Percentiles rank a stretch among this genome's conserved stretches.
Conservation (phyloP, 2,888 invertebrate genomes). For the Drosophila histrio region DNA sequence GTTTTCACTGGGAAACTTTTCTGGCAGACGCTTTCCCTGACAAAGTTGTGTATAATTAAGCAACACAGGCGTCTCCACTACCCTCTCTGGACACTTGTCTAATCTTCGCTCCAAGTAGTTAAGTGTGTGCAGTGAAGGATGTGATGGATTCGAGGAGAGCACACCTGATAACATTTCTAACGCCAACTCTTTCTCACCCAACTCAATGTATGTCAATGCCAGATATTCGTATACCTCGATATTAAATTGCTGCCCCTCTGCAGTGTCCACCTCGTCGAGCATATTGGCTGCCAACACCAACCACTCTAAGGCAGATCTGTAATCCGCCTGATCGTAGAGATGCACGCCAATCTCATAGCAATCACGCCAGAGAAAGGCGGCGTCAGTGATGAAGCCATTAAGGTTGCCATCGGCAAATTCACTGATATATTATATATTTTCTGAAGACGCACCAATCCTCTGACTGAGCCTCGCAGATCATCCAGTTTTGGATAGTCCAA, state of each 20-base stretch:
- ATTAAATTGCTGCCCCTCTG: background rate
- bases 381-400: slow-evolving; percentile 89
- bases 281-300: slow-evolving; percentile 34
- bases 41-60: slow-evolving; percentile 60
- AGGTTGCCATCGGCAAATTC: slow-evolving; percentile 92
- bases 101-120: slow-evolving; percentile 32
- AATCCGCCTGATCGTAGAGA: slow-evolving; percentile 50
- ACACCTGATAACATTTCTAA: slow-evolving; percentile 37
- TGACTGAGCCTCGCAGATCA: slow-evolving; percentile 95
- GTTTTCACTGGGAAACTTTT: background rate
- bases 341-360: slow-evolving; percentile 70
- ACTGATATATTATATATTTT: slow-evolving; percentile 93
- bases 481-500: slow-evolving; percentile 88
- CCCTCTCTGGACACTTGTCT: background rate
- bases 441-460: slow-evolving; percentile 94
- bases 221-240: slow-evolving; percentile 67
- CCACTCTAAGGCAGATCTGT: slow-evolving; percentile 55
- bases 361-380: slow-evolving; percentile 54
- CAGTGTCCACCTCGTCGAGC: slow-evolving; percentile 3
- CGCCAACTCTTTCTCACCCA: slow-evolving; percentile 52
- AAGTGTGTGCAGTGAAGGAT: slow-evolving; percentile 25
- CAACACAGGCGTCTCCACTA: background rate
- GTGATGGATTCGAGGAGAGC: slow-evolving; percentile 27
- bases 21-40: slow-evolving; percentile 50
- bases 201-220: slow-evolving; percentile 52